phyloP scores from a whole-genome alignment of 2,113 vertebrate genomes.

The Gallinago undulata region DNA sequence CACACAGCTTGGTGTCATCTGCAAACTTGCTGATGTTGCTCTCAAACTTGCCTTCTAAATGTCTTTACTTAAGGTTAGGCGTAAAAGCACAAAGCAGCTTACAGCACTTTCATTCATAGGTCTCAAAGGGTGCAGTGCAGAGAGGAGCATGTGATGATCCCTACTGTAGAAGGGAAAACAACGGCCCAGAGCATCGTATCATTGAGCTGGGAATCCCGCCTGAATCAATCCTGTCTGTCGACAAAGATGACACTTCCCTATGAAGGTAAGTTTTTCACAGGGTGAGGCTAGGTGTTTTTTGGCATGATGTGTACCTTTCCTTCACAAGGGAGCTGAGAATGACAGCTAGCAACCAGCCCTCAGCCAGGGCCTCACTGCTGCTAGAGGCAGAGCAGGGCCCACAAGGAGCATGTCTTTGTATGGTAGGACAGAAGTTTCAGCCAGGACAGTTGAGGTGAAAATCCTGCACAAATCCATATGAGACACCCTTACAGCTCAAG shows the following conservation, averaged over 20 bases:
- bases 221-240: neutral
- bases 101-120: neutral
- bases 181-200: neutral
- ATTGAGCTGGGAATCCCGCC: neutral
- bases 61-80: neutral
- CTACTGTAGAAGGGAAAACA: neutral
- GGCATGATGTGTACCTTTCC: neutral
- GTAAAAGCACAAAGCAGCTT: neutral
- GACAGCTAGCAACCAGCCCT: neutral
- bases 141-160: neutral
- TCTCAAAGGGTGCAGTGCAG: neutral
- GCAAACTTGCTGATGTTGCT: too few species aligned
- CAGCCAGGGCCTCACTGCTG: neutral
- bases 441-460: constrained; percentile 32
- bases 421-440: neutral
- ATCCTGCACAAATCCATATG: constrained; percentile 35
- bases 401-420: neutral
- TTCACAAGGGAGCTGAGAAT: neutral
- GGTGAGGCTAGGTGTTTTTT: neutral
- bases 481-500: constrained; percentile 22
- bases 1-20: too few species aligned
- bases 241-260: neutral
- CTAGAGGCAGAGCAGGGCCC: neutral
- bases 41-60: neutral
- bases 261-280: neutral